Evolutionary conservation across 2,797 vertebrate genomes (phyloP), one percentile per base, ranked within the genome.

Genomic region (Sebastes trivittatus): DNA sequence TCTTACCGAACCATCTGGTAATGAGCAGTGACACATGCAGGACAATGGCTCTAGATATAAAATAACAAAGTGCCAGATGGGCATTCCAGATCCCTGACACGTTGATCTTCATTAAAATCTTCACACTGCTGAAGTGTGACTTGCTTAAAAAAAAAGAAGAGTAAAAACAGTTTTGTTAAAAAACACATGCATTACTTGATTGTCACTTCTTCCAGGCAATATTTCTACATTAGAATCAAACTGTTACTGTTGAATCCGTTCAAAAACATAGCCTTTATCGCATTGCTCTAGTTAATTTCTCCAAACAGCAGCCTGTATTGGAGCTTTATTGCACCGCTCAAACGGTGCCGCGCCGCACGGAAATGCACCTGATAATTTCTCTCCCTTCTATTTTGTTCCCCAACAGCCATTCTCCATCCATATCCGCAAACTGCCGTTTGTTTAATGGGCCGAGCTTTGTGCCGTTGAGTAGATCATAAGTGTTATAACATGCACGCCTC

Each of bases 101-200:
- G 80, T 87, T 88, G 81, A 87, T 93, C 90, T 90, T 94, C 87
- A 92, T 92, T 92, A 91, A 69, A 88, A 89, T 87, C 84, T 89
- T 80, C 72, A 67, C 72, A 70, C 72, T 14, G 68, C 82, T 80
- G 59, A 62, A 83, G 75, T 80, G 78, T 87, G 85, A 93, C 91
- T 78, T 83, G 49, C 49, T n/a, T 83, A 36, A 55, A 55, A 11
- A n/a, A 69, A 81, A 86, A 65, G 1, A 63, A 56, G 73, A 90
- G 86, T 78, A 81, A 90, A 84, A 72, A 82, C 64, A 49, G 59
- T 77, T 86, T 76, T 52, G 60, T 84, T 84, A 70, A 88, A 46
- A 87, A 89, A 86, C 58, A 74, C 83, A 83, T 64, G 54, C 67
- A 66, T 30, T 34, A 54, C 58, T 78, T 72, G 69, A 80, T 60